Percentiles rank a stretch among this genome's conserved stretches.
Evolutionary conservation across 2,888 invertebrate species (phyloP).

Genomic region (Neoascia interrupta): DNA sequence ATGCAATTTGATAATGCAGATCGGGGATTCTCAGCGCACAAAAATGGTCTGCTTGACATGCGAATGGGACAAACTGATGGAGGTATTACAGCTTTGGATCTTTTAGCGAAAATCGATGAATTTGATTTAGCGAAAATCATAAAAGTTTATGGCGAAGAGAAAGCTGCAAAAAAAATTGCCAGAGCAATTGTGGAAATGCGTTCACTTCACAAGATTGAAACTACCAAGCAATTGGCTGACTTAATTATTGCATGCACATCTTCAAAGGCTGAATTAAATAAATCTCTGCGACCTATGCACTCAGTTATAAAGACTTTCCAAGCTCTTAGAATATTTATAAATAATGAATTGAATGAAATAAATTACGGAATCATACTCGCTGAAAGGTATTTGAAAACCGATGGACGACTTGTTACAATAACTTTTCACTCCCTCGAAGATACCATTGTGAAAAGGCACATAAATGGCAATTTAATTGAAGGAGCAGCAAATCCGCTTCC

Average conservation of each 20-base stretch:
- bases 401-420: conserved; percentile 89
- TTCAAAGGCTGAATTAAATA: conserved; percentile 84
- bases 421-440: conserved; percentile 97
- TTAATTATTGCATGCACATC: conserved; percentile 84
- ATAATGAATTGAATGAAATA: conserved; percentile 97
- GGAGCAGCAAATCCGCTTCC: conserved; percentile 86
- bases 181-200: conserved; percentile 92
- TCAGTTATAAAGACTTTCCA: conserved; percentile 95
- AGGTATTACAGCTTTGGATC: conserved; percentile 91
- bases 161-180: conserved; percentile 91
- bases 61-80: conserved; percentile 89
- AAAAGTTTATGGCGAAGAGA: conserved; percentile 96
- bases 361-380: conserved; percentile 92
- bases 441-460: conserved; percentile 93
- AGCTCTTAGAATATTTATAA: conserved; percentile 96
- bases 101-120: conserved; percentile 89
- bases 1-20: conserved; percentile 93
- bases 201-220: conserved; percentile 86
- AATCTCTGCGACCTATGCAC: conserved; percentile 87
- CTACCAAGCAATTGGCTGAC: conserved; percentile 90
- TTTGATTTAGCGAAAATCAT: conserved; percentile 89
- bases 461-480: conserved; percentile 88
- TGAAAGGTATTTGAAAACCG: conserved; percentile 86
- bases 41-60: conserved; percentile 96
- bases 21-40: conserved; percentile 92